Evolutionary conservation across 2,797 vertebrate species (phyloP).

Genomic region (Chromis chromis): DNA sequence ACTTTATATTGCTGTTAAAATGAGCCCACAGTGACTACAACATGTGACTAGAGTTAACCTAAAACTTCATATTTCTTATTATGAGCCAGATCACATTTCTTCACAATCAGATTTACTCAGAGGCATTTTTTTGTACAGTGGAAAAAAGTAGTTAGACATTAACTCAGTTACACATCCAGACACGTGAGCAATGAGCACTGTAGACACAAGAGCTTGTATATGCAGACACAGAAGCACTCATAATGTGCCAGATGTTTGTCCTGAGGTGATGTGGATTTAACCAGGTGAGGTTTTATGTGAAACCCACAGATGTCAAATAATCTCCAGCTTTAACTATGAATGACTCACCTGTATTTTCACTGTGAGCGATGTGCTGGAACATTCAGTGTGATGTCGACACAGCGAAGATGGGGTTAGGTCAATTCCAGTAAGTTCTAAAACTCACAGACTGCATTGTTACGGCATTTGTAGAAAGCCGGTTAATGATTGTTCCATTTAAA

Average conservation of each 20-base stretch:
- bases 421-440: constrained; percentile 6
- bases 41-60: too few species aligned
- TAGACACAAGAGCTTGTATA: constrained; percentile 18
- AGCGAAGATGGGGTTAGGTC: background rate
- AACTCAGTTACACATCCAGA: constrained; percentile 2
- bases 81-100: background rate
- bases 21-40: too few species aligned
- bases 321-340: constrained; percentile 20
- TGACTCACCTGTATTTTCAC: constrained; percentile 53
- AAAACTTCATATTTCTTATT: background rate
- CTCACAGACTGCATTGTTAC: background rate
- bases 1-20: too few species aligned
- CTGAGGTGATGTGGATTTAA: constrained; percentile 56
- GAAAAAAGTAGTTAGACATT: background rate
- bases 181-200: constrained; percentile 20
- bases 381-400: constrained; percentile 9
- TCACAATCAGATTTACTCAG: background rate
- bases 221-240: constrained; percentile 50
- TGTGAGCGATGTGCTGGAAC: constrained; percentile 27
- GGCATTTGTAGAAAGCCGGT: background rate
- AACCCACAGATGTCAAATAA: constrained; percentile 33
- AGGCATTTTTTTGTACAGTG: background rate
- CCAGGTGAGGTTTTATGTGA: constrained; percentile 62
- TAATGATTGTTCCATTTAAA: background rate
- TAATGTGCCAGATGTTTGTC: constrained; percentile 70